Percentiles rank a stretch among this genome's conserved stretches.
Evolutionary conservation across 2,113 vertebrate genomes (phyloP).

Genomic region (Thryonomys swinderianus): DNA sequence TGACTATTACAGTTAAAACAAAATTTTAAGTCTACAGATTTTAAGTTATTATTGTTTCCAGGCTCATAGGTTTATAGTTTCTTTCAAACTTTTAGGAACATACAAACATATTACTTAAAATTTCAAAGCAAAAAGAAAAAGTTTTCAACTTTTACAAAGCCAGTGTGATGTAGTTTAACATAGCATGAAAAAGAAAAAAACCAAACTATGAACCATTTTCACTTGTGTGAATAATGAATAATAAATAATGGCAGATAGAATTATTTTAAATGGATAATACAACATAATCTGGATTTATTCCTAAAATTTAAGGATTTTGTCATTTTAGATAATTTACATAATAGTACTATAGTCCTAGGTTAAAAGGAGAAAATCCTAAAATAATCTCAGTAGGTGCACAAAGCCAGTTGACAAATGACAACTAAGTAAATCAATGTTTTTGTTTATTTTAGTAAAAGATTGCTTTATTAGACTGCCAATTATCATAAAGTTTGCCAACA

Average conservation of each 20-base stretch:
- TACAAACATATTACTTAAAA: background rate
- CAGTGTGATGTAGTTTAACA: background rate
- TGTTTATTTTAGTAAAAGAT: background rate
- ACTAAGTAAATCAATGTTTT: background rate
- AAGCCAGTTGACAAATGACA: background rate
- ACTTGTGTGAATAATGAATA: background rate
- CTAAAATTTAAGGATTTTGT: background rate
- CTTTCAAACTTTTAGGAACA: slow-evolving; percentile 31
- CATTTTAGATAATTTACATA: background rate
- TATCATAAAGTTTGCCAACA: slow-evolving; percentile 19
- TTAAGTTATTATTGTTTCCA: background rate
- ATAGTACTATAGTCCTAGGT: background rate
- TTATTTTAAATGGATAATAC: slow-evolving; percentile 30
- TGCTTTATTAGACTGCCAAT: background rate
- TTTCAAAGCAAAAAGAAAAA: slow-evolving; percentile 22
- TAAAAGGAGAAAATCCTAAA: background rate
- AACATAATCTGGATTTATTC: background rate
- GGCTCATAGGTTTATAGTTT: slow-evolving; percentile 5
- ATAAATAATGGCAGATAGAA: background rate
- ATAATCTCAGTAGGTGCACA: background rate
- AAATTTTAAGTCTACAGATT: slow-evolving; percentile 45
- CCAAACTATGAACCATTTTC: background rate
- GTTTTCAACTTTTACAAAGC: background rate
- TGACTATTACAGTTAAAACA: slow-evolving; percentile 31
- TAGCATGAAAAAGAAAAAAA: background rate